These are phyloP conservation scores for Hydrolagus affinis DNA, from an alignment of 2,113 vertebrate genomes.

Conservation along the genomic window DNA sequence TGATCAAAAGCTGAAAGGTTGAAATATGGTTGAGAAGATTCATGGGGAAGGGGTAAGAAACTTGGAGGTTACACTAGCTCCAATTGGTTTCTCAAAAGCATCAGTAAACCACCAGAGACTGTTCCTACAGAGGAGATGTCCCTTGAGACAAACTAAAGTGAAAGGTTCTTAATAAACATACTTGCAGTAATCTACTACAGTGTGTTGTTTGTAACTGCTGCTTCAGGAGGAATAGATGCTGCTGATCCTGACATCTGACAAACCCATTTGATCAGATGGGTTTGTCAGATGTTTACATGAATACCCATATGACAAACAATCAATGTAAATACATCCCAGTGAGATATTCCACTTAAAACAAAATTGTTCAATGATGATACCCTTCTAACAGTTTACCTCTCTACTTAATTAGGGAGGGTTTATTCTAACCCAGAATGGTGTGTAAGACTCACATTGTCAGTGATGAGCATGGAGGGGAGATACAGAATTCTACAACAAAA, in stretches of 20 bases:
- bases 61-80: not conserved
- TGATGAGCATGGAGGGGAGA: not conserved
- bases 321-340: not conserved
- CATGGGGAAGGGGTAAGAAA: not conserved
- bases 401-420: not conserved
- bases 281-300: no score
- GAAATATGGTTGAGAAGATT: constrained; percentile 8
- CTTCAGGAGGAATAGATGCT: constrained; percentile 10
- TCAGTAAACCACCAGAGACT: not conserved
- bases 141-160: not conserved
- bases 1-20: not conserved
- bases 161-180: not conserved
- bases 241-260: not conserved
- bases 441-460: not conserved
- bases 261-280: not conserved
- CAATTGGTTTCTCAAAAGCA: not conserved
- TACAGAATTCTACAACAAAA: not conserved
- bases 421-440: not conserved
- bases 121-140: not conserved
- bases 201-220: not conserved
- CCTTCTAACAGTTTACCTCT: not conserved
- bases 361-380: not conserved
- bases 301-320: not conserved
- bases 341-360: not conserved
- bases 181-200: not conserved